These are phyloP conservation scores for Acrobeloides nanus DNA, from an alignment of 2,888 invertebrate genomes.

Conservation along the genomic window DNA sequence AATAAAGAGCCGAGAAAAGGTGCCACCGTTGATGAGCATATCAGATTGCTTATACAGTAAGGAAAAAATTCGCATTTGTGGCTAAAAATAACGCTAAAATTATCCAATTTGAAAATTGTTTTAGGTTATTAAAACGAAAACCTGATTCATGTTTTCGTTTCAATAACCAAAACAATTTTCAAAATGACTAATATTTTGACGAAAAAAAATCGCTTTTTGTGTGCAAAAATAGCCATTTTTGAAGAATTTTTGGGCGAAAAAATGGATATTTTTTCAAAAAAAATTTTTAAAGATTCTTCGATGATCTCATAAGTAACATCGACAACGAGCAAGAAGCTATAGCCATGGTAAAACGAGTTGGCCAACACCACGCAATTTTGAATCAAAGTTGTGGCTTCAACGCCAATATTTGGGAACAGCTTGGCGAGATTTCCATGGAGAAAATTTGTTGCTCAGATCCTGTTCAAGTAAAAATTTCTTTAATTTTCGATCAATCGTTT, in stretches of 20 bases:
- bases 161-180: no score
- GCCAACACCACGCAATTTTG: conserved; percentile 29
- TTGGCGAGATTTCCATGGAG: conserved; percentile 52
- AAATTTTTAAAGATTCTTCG: conserved; percentile 47
- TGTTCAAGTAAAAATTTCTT: conserved; percentile 30
- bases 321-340: conserved; percentile 41
- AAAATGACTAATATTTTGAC: no score
- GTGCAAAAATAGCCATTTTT: no score
- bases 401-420: conserved; percentile 48
- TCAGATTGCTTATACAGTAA: conserved; percentile 40
- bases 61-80: no score
- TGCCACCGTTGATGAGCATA: conserved; percentile 49
- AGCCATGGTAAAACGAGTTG: conserved; percentile 23
- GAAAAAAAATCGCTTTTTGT: no score
- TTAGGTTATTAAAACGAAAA: no score
- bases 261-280: no score
- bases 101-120: no score
- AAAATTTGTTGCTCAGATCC: conserved; percentile 28
- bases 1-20: conserved; percentile 35
- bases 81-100: no score
- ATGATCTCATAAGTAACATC: conserved; percentile 38
- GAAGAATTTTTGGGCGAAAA: no score
- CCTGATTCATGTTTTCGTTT: no score
- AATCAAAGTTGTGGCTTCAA: conserved; percentile 23
- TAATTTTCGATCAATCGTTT: no score